phyloP scores from a whole-genome alignment of 2,888 invertebrate species.

The Cartodere bifasciata region DNA sequence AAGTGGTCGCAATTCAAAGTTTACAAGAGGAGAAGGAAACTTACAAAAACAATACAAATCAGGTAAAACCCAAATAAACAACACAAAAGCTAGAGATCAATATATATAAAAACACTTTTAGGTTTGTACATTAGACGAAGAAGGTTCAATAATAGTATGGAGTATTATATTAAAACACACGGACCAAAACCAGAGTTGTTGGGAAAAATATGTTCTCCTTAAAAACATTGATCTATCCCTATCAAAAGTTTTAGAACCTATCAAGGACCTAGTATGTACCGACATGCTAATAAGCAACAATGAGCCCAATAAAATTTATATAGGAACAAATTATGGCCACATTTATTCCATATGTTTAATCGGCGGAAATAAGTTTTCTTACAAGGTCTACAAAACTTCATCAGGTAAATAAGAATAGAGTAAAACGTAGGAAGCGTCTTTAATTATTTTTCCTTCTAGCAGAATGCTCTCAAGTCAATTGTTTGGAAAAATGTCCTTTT shows the following conservation, averaged over 20 bases:
- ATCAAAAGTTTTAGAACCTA: slow-evolving; percentile 22
- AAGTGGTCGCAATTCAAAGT: slow-evolving; percentile 19
- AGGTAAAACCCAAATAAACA: slow-evolving; percentile 5
- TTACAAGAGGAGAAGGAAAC: slow-evolving; percentile 4
- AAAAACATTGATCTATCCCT: slow-evolving; percentile 33
- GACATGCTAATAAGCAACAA: slow-evolving; percentile 34
- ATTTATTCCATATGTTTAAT: too few species aligned
- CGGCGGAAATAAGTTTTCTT: too few species aligned
- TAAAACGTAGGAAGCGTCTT: too few species aligned
- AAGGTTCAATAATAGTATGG: slow-evolving; percentile 39
- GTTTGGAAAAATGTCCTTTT: slow-evolving; percentile 38
- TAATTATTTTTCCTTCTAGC: too few species aligned
- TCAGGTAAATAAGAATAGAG: too few species aligned
- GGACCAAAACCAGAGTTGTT: too few species aligned
- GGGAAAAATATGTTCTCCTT: slow-evolving; percentile 34
- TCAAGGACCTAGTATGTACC: slow-evolving; percentile 28
- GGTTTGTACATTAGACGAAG: slow-evolving; percentile 40
- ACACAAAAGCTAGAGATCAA: neutral
- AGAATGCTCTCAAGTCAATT: slow-evolving; percentile 29
- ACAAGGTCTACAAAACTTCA: too few species aligned
- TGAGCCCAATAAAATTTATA: slow-evolving; percentile 35
- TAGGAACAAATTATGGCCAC: slow-evolving; percentile 39
- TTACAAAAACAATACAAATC: slow-evolving; percentile 4
- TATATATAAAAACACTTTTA: slow-evolving; percentile 18
- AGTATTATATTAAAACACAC: slow-evolving; percentile 33